phyloP scores from a whole-genome alignment of 30 jellyfish, hydroid and myxozoan species.

The Hydra vulgaris region DNA sequence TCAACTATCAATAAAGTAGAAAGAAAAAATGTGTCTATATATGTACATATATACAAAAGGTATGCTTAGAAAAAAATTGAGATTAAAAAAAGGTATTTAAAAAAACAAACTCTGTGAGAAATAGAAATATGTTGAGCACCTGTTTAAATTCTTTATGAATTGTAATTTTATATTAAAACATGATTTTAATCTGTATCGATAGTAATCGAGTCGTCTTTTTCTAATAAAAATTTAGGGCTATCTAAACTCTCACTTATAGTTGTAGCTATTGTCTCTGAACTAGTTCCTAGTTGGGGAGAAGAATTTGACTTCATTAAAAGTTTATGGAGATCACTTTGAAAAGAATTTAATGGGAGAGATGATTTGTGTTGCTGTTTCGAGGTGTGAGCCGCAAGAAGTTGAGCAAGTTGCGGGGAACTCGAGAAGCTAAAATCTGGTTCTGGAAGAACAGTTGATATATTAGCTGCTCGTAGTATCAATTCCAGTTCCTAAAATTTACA shows the following conservation, averaged over 20 bases:
- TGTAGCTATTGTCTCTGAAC: conserved; percentile 32
- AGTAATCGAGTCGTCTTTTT: neutral
- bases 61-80: neutral
- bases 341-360: neutral
- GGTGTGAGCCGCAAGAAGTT: conserved; percentile 13
- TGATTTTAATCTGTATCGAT: neutral
- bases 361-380: conserved; percentile 13
- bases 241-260: conserved; percentile 41
- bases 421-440: conserved; percentile 53
- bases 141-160: neutral
- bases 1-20: neutral
- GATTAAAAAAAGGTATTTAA: neutral
- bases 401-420: conserved; percentile 37
- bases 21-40: neutral
- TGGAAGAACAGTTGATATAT: conserved; percentile 80
- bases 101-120: neutral
- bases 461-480: conserved; percentile 76
- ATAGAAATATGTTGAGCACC: neutral
- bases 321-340: neutral
- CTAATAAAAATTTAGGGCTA: conserved; percentile 21
- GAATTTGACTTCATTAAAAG: neutral
- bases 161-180: neutral
- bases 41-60: neutral
- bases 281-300: conserved; percentile 29
- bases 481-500: conserved; percentile 63